Base-by-base conservation (phyloP, 2,888 invertebrate species). In the Netelia melanura region DNA sequence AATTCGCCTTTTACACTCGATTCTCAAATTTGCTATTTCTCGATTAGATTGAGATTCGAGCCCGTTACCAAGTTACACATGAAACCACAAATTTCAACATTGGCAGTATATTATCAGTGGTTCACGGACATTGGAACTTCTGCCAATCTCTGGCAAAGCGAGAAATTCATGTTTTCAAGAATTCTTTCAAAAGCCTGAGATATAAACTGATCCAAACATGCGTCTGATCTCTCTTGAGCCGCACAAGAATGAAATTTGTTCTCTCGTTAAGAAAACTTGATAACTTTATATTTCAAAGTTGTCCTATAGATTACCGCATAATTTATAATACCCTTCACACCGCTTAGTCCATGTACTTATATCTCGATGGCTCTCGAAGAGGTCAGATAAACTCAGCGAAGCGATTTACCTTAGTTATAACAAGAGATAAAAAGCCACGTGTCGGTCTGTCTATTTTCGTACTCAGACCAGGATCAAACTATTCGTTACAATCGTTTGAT, bases 31-130 rank as follows among this genome's bases (percentile, higher is more conserved):
- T 14, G 5, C 14, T 14, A 52, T n/a, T 52, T 52, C n/a, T 52
- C n/a, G 11, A 52, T n/a, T 14, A 52, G 5, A 52, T 52, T 11
- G 14, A 3, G 11, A 48, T 48, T 48, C 14, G 48, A 14, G 48
- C 1, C 8, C 14, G 2, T 48, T 14, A 48, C 48, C 10, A 3
- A 14, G 14, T 14, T 48, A 48, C 1, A 48, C 14, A 48, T 3
- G 14, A 48, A 14, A 48, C 11, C 10, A 48, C 14, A 3, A 48
- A 14, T 48, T 58, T 48, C 11, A 11, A n/a, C 21, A 25, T 68
- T 44, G n/a, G 23, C 17, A 56, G 0, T 67, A 74, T 70, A 67
- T 83, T 83, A 83, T 83, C 78, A 68, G 21, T 9, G 52, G 58
- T 8, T 23, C 1, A 1, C 67, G 78, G 83, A 78, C 77, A 48